Percentiles rank a stretch among this genome's conserved stretches.
Evolutionary conservation across 2,888 invertebrate genomes (phyloP).

Genomic region (Eupithecia insigniata): DNA sequence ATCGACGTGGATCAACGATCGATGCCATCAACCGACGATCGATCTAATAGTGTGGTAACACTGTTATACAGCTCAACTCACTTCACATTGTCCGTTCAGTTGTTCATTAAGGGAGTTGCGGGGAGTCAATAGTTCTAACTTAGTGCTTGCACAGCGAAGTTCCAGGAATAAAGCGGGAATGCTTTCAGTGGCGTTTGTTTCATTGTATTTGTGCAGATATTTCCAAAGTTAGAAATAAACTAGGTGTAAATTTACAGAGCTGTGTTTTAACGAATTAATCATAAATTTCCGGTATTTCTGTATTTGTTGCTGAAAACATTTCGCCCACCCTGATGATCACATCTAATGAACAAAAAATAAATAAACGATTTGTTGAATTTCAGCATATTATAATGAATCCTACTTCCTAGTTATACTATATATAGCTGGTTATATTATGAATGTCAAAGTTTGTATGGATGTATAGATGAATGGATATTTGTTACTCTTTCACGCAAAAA

Average conservation of each 20-base stretch:
- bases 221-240: constrained; percentile 9
- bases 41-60: too few relatives aligned
- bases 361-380: background rate
- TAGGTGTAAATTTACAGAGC: background rate
- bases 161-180: constrained; percentile 23
- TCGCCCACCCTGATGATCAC: background rate
- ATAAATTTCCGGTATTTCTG: background rate
- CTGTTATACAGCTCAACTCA: constrained; percentile 35
- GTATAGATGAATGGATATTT: too few relatives aligned
- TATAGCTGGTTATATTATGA: too few relatives aligned
- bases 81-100: constrained; percentile 39
- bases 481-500: too few relatives aligned
- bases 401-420: too few relatives aligned
- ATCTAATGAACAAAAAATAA: background rate
- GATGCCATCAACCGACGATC: too few relatives aligned
- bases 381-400: background rate
- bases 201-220: constrained; percentile 13
- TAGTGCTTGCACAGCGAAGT: constrained; percentile 34
- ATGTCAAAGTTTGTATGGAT: too few relatives aligned
- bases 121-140: constrained; percentile 47
- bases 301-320: background rate
- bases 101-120: constrained; percentile 48
- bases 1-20: too few relatives aligned
- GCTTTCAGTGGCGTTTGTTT: constrained; percentile 22
- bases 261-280: background rate